Base-by-base conservation (phyloP, 2,888 invertebrate genomes). In the Ormyrus labotus region DNA sequence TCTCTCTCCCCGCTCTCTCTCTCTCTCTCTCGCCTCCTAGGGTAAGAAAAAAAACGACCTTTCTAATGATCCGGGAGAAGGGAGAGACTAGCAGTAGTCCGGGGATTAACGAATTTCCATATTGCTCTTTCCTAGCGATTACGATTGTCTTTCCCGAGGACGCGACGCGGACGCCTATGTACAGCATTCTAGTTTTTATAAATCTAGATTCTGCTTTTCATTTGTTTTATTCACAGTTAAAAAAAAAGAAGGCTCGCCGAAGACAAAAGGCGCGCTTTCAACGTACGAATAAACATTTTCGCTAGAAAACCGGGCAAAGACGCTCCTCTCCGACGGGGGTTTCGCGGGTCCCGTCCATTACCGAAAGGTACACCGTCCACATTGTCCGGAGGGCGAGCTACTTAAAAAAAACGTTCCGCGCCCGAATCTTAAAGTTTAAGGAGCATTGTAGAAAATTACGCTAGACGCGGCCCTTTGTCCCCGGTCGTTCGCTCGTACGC, bases 401-500 rank as follows among this genome's bases (percentile, higher is more conserved):
- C 73, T 69, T 74, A 64, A 81, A 77, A 13, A 13, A 78, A 81
- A n/a, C 50, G 19, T 78, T 68, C 61, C 61, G n/a, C 63, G 63
- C 8, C 53, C 10, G 69, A 76, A 78, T 81, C 70, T 81, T 81
- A 67, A 78, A 72, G 75, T 78, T 48, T 64, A 81, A 81, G 81
- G 51, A 60, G 65, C 6, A 71, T 67, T 55, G 67, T 61, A 11
- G 13, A 53, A 63, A 45, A 55, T 34, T 5, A 13, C 50, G 58
- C 5, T 19, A 34, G 50, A 6, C 47, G 53, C 10, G 2, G 7
- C 19, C 19, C 19, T 70, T 78, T 81, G 78, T 78, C 58, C 60
- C 34, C 74, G 61, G 11, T 47, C 67, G 75, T 6, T 48, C 69
- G 75, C 53, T 75, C 81, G 75, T 53, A 63, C 71, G 58, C 78